Base-by-base conservation (phyloP, 2,797 vertebrate species). In the Myoxocephalus aenaeus region DNA sequence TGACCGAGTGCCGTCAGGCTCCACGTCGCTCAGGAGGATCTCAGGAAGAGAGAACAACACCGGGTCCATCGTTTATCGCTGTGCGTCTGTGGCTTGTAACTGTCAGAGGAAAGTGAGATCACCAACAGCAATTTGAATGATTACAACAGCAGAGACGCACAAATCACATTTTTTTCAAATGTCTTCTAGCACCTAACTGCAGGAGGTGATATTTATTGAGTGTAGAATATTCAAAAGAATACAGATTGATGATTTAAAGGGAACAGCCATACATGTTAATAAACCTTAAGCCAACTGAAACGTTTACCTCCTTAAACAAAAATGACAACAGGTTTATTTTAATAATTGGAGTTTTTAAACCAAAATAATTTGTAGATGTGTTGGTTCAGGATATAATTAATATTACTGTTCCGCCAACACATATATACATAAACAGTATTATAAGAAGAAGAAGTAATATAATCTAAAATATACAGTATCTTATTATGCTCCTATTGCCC, bases 11-110 rank as follows among this genome's bases (percentile, higher is more conserved):
- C 0, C 0, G 18, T 5, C 15, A 3, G 18, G 12, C 11, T 40
- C 29, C 9, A 14, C 20, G 6, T 71, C 17, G 12, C 13, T 18
- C 2, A 20, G 48, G 62, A 18, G 10, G 25, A 63, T 15, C 8
- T 73, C 73, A 10, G 40, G 42, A 6, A 7, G 34, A 15, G 42
- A 13, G 7, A 7, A 13, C 1, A 3, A 3, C 1, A 0, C 3
- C 14, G 70, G 73, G 32, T 87, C 76, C 73, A 83, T 85, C 0
- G 7, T 46, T 22, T 15, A 17, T 22, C 14, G 57, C n/a, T 25
- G 42, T 3, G 3, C 5, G 12, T 29, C 42, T 61, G 50, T 15
- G 17, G 5, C 14, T 44, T 51, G 36, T 2, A 40, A 5, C 59
- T 61, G 32, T 64, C 5, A 42, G 25, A 34, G 53, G 42, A 67